Percentiles rank a stretch among this genome's conserved stretches.
Evolutionary conservation across 2,113 vertebrate genomes (phyloP).

Genomic region (Notarius lentiginosus): DNA sequence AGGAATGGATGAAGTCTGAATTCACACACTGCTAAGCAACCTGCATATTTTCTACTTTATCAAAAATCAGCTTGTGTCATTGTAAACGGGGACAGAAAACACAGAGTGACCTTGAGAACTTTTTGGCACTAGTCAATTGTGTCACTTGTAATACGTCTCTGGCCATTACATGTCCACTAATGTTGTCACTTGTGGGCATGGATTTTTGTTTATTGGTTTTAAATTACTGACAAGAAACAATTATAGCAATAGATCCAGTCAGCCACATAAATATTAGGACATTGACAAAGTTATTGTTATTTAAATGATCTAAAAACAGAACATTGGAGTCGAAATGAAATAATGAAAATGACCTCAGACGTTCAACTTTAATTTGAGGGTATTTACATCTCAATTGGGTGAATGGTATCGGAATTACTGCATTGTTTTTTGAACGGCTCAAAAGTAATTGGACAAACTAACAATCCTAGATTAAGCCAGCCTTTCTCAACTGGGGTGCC

Average conservation of each 20-base stretch:
- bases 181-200: background rate
- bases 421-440: too few species aligned
- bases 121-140: background rate
- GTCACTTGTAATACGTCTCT: background rate
- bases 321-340: background rate
- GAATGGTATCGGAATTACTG: too few species aligned
- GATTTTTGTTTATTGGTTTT: too few species aligned
- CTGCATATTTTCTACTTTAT: background rate
- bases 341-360: background rate
- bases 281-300: background rate
- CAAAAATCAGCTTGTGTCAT: background rate
- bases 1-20: background rate
- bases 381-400: background rate
- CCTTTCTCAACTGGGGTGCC: too few species aligned
- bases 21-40: constrained; percentile 31
- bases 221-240: background rate
- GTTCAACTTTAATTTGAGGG: background rate
- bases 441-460: too few species aligned
- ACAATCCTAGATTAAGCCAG: too few species aligned
- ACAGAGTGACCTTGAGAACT: constrained; percentile 8
- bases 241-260: too few species aligned
- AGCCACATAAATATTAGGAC: background rate
- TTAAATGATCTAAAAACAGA: background rate
- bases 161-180: background rate
- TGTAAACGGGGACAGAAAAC: background rate